Evolutionary conservation across 1,140 invertebrate species (phyloP).

Genomic region (Sinonovacula constricta): DNA sequence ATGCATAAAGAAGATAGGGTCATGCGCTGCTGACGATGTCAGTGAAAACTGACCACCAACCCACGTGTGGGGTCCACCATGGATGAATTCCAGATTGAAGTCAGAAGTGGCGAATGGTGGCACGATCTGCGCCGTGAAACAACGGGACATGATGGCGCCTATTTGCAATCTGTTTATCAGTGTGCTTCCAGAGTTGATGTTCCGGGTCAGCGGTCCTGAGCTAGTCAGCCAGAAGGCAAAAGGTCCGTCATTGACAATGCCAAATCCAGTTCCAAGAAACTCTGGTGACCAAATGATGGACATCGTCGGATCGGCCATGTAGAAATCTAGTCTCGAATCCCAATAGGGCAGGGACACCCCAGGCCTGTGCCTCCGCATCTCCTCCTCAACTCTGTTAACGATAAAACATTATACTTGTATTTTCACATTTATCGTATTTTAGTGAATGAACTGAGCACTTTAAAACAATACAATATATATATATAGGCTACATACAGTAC

Average conservation of each 20-base stretch:
- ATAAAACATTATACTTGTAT: background rate
- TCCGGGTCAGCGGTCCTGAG: slow-evolving; percentile 39
- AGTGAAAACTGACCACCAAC: slow-evolving; percentile 65
- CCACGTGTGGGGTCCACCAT: slow-evolving; percentile 62
- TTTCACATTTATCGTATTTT: background rate
- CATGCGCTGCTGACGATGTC: slow-evolving; percentile 70
- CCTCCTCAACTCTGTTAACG: slow-evolving; percentile 60
- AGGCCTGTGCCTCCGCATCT: slow-evolving; percentile 53
- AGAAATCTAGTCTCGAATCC: slow-evolving; percentile 74
- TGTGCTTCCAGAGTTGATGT: background rate
- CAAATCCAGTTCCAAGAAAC: slow-evolving; percentile 76
- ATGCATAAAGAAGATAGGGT: slow-evolving; percentile 77
- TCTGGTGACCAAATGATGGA: slow-evolving; percentile 74
- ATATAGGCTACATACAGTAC: slow-evolving; percentile 59
- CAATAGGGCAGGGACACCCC: slow-evolving; percentile 76
- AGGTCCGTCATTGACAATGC: slow-evolving; percentile 75
- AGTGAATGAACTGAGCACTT: background rate
- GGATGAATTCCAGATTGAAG: slow-evolving; percentile 61
- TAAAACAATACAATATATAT: background rate
- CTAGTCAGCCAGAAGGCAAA: slow-evolving; percentile 63
- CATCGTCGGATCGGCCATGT: slow-evolving; percentile 67
- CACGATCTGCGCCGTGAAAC: slow-evolving; percentile 1
- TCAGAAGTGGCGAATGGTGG: slow-evolving; percentile 28
- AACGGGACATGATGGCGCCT: slow-evolving; percentile 8
- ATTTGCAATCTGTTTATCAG: slow-evolving; percentile 5